Evolutionary conservation across 2,888 invertebrate genomes (phyloP).

Genomic region (Lydus trimaculatus): DNA sequence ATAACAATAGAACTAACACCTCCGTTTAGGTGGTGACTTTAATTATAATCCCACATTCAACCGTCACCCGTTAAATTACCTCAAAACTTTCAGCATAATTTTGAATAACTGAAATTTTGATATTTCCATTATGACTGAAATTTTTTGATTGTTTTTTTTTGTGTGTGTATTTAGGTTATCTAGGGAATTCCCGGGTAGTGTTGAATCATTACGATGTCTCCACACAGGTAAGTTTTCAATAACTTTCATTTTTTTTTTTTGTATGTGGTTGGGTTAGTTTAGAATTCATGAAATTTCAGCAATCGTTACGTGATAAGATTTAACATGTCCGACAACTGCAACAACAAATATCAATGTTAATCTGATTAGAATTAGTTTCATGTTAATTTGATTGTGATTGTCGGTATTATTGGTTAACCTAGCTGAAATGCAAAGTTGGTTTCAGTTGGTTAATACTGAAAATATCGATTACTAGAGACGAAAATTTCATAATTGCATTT

Average conservation of each 20-base stretch:
- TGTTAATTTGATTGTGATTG: background rate
- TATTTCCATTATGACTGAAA: too few relatives aligned
- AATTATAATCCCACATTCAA: too few relatives aligned
- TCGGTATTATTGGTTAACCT: background rate
- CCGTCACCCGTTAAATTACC: too few relatives aligned
- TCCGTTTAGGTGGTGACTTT: too few relatives aligned
- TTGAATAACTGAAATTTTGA: too few relatives aligned
- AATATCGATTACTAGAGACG: background rate
- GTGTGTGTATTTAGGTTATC: conserved; percentile 49
- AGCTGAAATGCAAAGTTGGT: background rate
- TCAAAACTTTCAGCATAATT: background rate
- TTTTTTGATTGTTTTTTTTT: too few relatives aligned
- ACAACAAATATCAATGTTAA: background rate
- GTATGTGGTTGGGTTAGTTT: too few relatives aligned
- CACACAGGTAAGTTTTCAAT: conserved; percentile 51
- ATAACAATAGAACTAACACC: background rate
- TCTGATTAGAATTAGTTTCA: background rate
- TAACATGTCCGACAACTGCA: too few relatives aligned
- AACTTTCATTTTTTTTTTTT: too few relatives aligned
- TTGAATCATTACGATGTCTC: conserved; percentile 59
- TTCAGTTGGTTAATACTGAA: background rate
- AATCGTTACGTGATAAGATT: too few relatives aligned
- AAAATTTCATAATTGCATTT: too few relatives aligned
- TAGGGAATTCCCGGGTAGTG: conserved; percentile 57
- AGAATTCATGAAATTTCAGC: too few relatives aligned